These are phyloP conservation scores for Cairina moschata DNA, from an alignment of 2,113 vertebrate genomes.

Conservation along the genomic window DNA sequence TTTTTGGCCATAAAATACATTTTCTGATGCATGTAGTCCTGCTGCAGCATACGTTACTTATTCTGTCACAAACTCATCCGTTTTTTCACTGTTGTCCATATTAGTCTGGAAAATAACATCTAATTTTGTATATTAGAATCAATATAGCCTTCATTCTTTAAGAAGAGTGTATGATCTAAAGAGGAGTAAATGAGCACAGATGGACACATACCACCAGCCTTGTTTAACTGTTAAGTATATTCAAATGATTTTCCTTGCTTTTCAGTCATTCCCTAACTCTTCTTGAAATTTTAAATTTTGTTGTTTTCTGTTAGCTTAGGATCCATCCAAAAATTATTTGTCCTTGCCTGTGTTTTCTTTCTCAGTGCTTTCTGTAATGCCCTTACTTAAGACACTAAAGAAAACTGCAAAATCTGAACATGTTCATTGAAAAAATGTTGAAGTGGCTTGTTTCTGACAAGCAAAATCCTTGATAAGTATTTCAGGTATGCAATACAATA, in stretches of 20 bases:
- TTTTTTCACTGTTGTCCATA: neutral
- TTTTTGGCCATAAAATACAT: neutral
- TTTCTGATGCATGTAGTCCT: neutral
- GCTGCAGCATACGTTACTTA: neutral
- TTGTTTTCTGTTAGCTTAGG: slow-evolving; percentile 3
- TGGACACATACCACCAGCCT: neutral
- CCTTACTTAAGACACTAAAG: neutral
- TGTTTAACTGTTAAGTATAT: neutral
- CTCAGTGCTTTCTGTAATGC: neutral
- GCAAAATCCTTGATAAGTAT: neutral
- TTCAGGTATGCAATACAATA: neutral
- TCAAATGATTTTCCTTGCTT: neutral
- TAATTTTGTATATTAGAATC: neutral
- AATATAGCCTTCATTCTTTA: neutral
- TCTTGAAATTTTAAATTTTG: neutral
- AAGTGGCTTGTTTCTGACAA: neutral
- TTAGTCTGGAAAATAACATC: neutral
- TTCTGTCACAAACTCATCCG: neutral
- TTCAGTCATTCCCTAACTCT: neutral
- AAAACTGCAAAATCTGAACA: neutral
- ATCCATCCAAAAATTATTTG: neutral
- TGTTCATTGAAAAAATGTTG: neutral
- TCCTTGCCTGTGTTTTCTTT: neutral
- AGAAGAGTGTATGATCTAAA: neutral
- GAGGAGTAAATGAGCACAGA: neutral